Conservation (phyloP, 1,140 invertebrate genomes). For the Chymomyza costata region DNA sequence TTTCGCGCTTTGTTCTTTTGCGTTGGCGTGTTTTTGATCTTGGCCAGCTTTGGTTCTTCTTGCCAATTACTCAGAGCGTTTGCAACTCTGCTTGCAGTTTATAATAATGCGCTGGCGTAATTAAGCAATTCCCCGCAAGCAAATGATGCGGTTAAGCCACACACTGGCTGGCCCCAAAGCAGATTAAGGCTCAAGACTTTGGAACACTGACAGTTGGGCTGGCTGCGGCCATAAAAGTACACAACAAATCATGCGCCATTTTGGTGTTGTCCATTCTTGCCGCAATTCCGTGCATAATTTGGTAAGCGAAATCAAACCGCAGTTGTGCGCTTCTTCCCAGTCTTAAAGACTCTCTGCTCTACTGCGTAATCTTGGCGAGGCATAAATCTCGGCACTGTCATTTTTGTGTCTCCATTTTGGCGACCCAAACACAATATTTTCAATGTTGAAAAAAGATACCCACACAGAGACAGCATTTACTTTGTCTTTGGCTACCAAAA, state of each 20-base stretch:
- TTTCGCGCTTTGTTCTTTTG: conserved; percentile 45
- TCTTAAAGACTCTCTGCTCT: neutral
- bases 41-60: conserved; percentile 16
- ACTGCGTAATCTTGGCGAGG: conserved; percentile 65
- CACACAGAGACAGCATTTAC: conserved; percentile 12
- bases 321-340: conserved; percentile 3
- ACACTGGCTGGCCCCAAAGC: neutral
- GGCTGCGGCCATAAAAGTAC: conserved; percentile 52
- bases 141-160: conserved; percentile 18
- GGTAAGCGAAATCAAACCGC: conserved; percentile 25
- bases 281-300: conserved; percentile 61
- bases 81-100: no score
- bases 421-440: conserved; percentile 72
- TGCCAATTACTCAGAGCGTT: conserved; percentile 41
- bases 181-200: neutral
- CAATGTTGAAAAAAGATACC: conserved; percentile 59
- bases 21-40: conserved; percentile 54
- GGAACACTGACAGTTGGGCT: conserved; percentile 14
- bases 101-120: conserved; percentile 29
- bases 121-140: conserved; percentile 36
- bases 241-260: conserved; percentile 68
- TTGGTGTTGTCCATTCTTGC: conserved; percentile 45
- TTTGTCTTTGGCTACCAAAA: no score
- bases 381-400: conserved; percentile 73
- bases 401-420: conserved; percentile 75